Percentiles rank a stretch among this genome's conserved stretches.
Conservation (phyloP, 2,113 vertebrate genomes). For the Sebastes schlegelii region DNA sequence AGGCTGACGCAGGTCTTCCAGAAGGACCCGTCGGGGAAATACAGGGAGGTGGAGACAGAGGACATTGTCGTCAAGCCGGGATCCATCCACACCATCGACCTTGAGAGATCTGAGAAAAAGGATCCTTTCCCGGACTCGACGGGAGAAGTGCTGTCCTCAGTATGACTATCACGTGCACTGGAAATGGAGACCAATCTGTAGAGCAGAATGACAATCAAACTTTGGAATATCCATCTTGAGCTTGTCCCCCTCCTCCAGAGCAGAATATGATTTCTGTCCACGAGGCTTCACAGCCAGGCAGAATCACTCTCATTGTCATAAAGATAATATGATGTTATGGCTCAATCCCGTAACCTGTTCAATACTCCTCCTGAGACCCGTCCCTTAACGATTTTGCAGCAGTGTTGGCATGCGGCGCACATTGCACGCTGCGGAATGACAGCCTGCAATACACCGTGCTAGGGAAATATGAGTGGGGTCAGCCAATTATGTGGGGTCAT, state of each 20-base stretch:
- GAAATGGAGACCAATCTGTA: slow-evolving; percentile 87
- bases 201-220: slow-evolving; percentile 51
- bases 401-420: slow-evolving; percentile 7
- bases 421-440: slow-evolving; percentile 17
- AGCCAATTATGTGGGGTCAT: slow-evolving; percentile 65
- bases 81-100: slow-evolving; percentile 84
- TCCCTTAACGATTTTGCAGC: slow-evolving; percentile 13
- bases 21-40: slow-evolving; percentile 86
- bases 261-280: slow-evolving; percentile 40
- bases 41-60: slow-evolving; percentile 88
- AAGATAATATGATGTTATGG: slow-evolving; percentile 36
- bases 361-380: slow-evolving; percentile 27
- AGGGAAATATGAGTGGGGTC: slow-evolving; percentile 56
- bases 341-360: slow-evolving; percentile 33
- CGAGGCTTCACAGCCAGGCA: slow-evolving; percentile 13
- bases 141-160: slow-evolving; percentile 89
- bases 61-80: slow-evolving; percentile 87
- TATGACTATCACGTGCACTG: slow-evolving; percentile 94
- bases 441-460: slow-evolving; percentile 29
- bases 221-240: slow-evolving; percentile 17
- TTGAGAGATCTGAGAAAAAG: slow-evolving; percentile 88
- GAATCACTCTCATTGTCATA: slow-evolving; percentile 40
- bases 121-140: slow-evolving; percentile 83
- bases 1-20: slow-evolving; percentile 87
- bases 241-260: background rate